These are phyloP conservation scores for Psilopogon haemacephalus DNA, from an alignment of 2,113 vertebrate genomes.

Conservation along the genomic window DNA sequence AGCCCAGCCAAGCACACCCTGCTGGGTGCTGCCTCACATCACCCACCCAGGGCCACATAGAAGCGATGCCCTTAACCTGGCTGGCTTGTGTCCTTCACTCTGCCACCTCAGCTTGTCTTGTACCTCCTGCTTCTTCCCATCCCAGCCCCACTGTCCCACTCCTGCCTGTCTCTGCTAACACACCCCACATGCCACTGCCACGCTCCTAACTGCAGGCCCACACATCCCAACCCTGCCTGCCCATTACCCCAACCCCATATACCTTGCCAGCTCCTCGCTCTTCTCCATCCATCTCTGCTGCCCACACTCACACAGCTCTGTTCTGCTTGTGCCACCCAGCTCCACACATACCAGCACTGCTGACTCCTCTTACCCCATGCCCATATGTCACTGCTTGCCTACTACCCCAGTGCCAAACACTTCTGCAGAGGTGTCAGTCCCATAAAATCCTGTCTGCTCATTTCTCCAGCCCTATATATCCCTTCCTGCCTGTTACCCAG, in stretches of 20 bases:
- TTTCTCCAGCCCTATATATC: background rate
- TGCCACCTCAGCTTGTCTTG: background rate
- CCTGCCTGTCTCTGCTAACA: background rate
- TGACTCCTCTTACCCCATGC: background rate
- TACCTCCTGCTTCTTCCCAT: background rate
- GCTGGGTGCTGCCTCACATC: rapidly evolving
- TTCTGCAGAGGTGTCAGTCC: background rate
- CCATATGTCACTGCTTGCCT: background rate
- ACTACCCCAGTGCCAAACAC: background rate
- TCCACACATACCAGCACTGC: background rate
- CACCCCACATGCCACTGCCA: background rate
- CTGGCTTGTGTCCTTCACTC: background rate
- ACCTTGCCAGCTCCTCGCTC: background rate
- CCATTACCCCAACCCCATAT: background rate
- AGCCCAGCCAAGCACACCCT: background rate
- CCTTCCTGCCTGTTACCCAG: background rate
- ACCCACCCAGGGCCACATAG: background rate
- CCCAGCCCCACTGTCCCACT: background rate
- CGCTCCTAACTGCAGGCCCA: background rate
- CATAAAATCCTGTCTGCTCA: background rate
- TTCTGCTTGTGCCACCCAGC: background rate
- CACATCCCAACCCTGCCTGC: background rate
- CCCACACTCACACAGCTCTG: background rate
- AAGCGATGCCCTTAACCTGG: background rate
- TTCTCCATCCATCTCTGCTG: background rate